Conservation (phyloP, 2,797 vertebrate species). For the Crocidura indochinensis region DNA sequence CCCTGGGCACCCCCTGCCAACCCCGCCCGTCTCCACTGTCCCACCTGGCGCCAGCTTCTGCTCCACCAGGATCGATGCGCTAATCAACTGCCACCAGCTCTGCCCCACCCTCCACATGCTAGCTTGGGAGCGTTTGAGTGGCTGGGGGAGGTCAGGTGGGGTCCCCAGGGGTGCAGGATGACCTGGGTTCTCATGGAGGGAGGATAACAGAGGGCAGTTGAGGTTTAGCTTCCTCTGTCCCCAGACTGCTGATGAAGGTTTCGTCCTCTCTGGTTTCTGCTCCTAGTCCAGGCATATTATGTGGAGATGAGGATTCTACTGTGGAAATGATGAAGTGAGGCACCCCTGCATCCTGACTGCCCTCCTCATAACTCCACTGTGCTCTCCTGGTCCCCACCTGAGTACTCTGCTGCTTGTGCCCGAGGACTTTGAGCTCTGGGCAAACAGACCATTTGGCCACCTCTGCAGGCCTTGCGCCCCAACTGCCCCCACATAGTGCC, state of each 20-base stretch:
- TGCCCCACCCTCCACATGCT: no score
- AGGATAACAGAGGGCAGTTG: background rate
- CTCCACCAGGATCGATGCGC: no score
- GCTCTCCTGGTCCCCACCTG: background rate
- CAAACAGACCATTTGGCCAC: background rate
- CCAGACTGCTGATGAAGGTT: background rate
- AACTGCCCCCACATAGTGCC: background rate
- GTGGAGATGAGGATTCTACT: slow-evolving; percentile 22
- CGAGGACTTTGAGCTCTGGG: background rate
- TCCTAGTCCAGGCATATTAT: background rate
- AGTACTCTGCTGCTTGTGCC: background rate
- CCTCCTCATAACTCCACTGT: no score
- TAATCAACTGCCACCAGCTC: no score
- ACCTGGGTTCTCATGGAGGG: background rate
- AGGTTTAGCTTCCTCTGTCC: background rate
- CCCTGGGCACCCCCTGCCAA: no score
- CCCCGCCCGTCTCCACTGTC: no score
- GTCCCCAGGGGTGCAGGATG: no score
- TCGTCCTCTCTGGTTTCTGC: background rate
- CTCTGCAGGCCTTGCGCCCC: background rate
- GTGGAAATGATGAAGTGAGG: background rate
- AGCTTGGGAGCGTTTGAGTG: no score
- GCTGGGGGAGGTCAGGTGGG: no score
- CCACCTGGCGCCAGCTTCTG: no score
- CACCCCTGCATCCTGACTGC: no score